Evolutionary conservation across 2,888 invertebrate species (phyloP), one percentile per base, ranked within the genome.

Genomic region (Molanna angustata): DNA sequence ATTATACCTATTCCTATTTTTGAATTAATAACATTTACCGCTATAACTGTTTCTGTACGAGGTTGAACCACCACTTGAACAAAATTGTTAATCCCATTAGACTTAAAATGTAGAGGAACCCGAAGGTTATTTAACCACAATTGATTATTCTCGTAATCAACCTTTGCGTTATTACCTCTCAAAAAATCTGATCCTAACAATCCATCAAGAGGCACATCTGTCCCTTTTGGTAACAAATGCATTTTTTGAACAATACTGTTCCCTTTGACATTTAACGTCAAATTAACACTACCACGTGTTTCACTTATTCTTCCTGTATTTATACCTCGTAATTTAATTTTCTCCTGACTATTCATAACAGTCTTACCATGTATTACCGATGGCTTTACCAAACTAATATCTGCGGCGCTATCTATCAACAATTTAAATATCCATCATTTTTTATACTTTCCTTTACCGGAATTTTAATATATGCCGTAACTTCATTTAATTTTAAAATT

Each of bases 341-440:
- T 49, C 11, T 7, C 11, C 11, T 21, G 27, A 22, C n/a, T 21
- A 31, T 49, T 31, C 4, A 41, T 31, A 21, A 20, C 14, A 19
- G 27, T 20, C 9, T 49, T 21, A 13, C 17, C 14, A 11, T 41
- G 32, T 21, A 49, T 32, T 41, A 17, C 40, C 11, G 39, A 18
- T 6, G n/a, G 11, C 19, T 49, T 49, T n/a, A 49, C 31, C 17
- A 49, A 19, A 13, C 41, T 41, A 20, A 49, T 49, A 21, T 49
- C 49, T 2, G 49, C 49, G 16, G 41, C 49, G 18, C 41, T 49
- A 21, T 49, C 49, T 14, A 49, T 27, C 7, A 49, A n/a, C 40
- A 49, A 31, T 17, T 39, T 39, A 4, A 49, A 27, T 4, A 7
- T 3, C 11, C 11, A 37, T 37, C 17, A 7, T 31, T 40, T 7